phyloP scores from a whole-genome alignment of 1,140 invertebrate species.

The Vollenhovia emeryi region DNA sequence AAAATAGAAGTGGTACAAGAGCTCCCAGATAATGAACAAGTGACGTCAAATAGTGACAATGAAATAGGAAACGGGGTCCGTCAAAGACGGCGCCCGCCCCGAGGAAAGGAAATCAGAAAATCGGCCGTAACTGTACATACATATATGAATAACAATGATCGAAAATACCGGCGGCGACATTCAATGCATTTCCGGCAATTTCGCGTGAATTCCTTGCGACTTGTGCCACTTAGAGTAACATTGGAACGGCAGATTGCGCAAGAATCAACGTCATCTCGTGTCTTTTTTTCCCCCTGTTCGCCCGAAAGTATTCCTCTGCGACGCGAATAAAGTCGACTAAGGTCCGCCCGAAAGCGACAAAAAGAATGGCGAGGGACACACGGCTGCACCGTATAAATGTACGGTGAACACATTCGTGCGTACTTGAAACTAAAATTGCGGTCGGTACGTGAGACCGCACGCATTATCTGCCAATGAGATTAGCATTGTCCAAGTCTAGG shows the following conservation, averaged over 20 bases:
- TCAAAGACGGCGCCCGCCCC: background rate
- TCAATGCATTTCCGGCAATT: slow-evolving; percentile 51
- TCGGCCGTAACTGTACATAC: slow-evolving; percentile 9
- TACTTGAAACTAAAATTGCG: slow-evolving; percentile 80
- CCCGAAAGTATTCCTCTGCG: background rate
- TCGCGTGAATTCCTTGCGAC: background rate
- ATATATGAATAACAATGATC: slow-evolving; percentile 49
- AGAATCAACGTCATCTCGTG: slow-evolving; percentile 15
- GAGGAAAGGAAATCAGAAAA: slow-evolving; percentile 33
- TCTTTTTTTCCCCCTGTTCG: background rate
- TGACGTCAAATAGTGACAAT: slow-evolving; percentile 39
- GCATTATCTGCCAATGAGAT: slow-evolving; percentile 78
- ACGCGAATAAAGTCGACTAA: background rate
- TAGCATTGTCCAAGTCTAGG: slow-evolving; percentile 77
- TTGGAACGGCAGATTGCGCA: slow-evolving; percentile 14
- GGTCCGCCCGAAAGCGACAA: background rate
- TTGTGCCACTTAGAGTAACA: slow-evolving; percentile 30
- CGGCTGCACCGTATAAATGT: slow-evolving; percentile 53
- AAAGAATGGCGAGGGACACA: slow-evolving; percentile 48
- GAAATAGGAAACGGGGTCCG: background rate
- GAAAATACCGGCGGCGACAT: background rate
- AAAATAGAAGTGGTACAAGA: background rate
- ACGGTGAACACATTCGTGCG: slow-evolving; percentile 40
- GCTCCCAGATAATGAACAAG: background rate
- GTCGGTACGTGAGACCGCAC: slow-evolving; percentile 77